Percentiles rank a stretch among this genome's conserved stretches.
Evolutionary conservation across 53 echinoderm and acorn worm species (phyloP).

Genomic region (Antedon mediterranea): DNA sequence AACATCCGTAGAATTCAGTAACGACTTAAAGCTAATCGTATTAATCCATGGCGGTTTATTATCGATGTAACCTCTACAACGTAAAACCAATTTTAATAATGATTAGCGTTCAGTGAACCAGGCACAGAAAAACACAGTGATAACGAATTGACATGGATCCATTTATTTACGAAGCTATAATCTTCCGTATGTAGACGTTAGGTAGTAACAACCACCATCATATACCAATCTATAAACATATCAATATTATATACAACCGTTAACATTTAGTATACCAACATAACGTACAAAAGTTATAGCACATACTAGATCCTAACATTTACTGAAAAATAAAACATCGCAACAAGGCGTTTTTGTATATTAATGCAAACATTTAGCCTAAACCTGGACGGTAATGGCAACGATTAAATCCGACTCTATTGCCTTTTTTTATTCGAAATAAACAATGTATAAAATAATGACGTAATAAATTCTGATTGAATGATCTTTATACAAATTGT

Average conservation of each 20-base stretch:
- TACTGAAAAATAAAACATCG: not conserved
- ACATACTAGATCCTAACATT: not conserved
- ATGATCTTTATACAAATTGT: not conserved
- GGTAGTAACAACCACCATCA: not conserved
- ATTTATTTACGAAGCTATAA: not conserved
- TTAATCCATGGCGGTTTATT: too few relatives aligned
- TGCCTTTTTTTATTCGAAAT: not conserved
- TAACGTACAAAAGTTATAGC: not conserved
- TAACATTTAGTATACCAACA: not conserved
- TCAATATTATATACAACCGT: not conserved
- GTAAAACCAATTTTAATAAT: too few relatives aligned
- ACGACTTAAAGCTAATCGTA: too few relatives aligned
- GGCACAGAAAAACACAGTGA: not conserved
- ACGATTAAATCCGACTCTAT: not conserved
- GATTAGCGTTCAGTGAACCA: not conserved
- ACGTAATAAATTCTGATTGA: too few relatives aligned
- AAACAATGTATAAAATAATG: too few relatives aligned
- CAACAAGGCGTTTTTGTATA: not conserved
- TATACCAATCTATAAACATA: not conserved
- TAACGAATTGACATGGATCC: not conserved
- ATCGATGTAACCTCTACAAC: too few relatives aligned
- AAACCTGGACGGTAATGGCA: not conserved
- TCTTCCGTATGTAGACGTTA: not conserved
- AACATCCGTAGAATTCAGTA: too few relatives aligned
- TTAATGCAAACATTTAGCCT: not conserved